Evolutionary conservation across 92 coral and sea anemone genomes (phyloP), one percentile per base, ranked within the genome.

Genomic region (Phenganax stokvisi): DNA sequence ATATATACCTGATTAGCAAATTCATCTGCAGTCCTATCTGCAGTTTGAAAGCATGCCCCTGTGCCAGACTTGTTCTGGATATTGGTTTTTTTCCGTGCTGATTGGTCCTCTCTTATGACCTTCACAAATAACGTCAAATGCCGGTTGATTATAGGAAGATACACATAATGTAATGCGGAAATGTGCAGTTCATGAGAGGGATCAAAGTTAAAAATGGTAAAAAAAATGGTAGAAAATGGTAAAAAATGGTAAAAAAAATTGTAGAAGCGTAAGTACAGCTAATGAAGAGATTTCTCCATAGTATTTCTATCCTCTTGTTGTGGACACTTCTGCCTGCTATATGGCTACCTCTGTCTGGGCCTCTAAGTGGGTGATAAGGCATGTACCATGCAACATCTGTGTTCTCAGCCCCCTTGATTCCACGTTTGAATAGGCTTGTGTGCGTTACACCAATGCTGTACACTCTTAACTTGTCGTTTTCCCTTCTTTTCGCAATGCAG

Each of bases 301-400:
- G 65, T 56, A 87, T 57, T 80, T 57, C 37, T 28, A 75, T 87
- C 83, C 89, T 66, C 54, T 86, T 87, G 57, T 87, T 87, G 71
- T 87, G 90, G 44, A 82, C 79, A 53, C 87, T 87, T 79, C 84
- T 73, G 81, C 88, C 85, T 58, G 88, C 88, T 31, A 85, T 85
- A 20, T 80, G 81, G 85, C 88, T 85, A 53, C 88, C 88, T 52
- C 25, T 20, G 25, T 20, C 25, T 20, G 25, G 25, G 25, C 25
- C 25, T 20, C 25, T 20, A 20, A 20, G 25, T 20, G 25, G 25
- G 37, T 86, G 89, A 62, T 75, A 73, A 55, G 81, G 55, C 89
- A 86, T 86, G 51, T 74, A 86, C 82, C 83, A 86, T 54, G 86
- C 89, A 16, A 81, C 89, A 74, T 85, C 88, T 56, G 72, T 80